Percentiles rank a stretch among this genome's conserved stretches.
Conservation (phyloP, 2,113 vertebrate genomes). For the Corythornis madagascariensis region DNA sequence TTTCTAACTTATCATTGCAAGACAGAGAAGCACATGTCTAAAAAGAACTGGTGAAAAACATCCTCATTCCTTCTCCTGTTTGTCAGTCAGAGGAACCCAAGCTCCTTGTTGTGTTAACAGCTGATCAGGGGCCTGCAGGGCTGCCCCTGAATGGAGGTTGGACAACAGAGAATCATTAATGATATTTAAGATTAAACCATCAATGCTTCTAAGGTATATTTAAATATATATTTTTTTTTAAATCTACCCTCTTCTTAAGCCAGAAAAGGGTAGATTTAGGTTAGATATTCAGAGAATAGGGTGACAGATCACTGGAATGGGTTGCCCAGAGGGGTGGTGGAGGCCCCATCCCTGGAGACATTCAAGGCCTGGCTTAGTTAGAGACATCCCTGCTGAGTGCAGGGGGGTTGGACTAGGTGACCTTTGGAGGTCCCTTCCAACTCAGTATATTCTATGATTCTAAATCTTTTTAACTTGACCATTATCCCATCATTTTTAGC, state of each 20-base stretch:
- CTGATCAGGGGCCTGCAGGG: rapidly evolving
- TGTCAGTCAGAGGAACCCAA: neutral
- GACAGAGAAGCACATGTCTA: neutral
- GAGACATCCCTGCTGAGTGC: too few species aligned
- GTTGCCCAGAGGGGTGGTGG: too few species aligned
- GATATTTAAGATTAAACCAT: neutral
- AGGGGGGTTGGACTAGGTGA: too few species aligned
- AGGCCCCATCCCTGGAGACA: too few species aligned
- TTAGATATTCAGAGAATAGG: too few species aligned
- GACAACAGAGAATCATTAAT: neutral
- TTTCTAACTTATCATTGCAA: neutral
- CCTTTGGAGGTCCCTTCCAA: too few species aligned
- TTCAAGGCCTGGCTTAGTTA: too few species aligned
- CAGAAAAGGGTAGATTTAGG: too few species aligned
- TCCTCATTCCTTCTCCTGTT: neutral
- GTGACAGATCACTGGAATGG: too few species aligned
- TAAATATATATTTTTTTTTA: neutral
- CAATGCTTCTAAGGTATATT: neutral
- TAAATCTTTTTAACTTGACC: neutral
- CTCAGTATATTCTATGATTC: too few species aligned
- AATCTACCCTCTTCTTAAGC: too few species aligned
- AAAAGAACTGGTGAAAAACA: neutral
- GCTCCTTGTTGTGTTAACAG: rapidly evolving
- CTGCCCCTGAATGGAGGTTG: neutral
- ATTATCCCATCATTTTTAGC: neutral